Percentiles rank a stretch among this genome's conserved stretches.
These are phyloP conservation scores for Jacana jacana DNA, from an alignment of 2,113 vertebrate species.

Conservation along the genomic window DNA sequence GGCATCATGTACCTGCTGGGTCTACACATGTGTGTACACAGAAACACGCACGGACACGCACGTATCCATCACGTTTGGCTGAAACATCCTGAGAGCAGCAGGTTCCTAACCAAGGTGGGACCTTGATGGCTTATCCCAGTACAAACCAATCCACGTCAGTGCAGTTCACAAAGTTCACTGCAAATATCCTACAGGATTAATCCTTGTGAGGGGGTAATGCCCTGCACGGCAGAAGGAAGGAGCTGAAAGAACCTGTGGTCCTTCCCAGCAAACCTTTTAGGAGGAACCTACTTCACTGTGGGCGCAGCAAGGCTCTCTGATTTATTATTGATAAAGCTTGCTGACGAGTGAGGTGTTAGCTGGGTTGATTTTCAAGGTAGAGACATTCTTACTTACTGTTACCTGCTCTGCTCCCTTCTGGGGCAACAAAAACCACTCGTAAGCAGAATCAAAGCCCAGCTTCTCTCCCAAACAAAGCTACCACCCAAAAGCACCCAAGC, in stretches of 20 bases:
- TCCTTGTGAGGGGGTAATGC: not conserved
- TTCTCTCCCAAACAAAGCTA: not conserved
- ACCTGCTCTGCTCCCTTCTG: not conserved
- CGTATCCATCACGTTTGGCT: not conserved
- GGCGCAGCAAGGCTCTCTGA: not conserved
- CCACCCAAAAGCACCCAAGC: not conserved
- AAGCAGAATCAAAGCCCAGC: not conserved
- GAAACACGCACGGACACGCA: not conserved
- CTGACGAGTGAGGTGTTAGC: not conserved
- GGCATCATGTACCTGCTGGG: too few species aligned
- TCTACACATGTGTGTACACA: not conserved
- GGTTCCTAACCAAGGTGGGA: not conserved
- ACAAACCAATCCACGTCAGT: not conserved
- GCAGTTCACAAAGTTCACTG: not conserved
- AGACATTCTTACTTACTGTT: not conserved
- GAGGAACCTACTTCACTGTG: not conserved
- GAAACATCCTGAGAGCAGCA: not conserved
- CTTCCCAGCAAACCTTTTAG: not conserved
- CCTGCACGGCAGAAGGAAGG: not conserved
- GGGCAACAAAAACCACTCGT: not conserved
- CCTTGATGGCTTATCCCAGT: not conserved
- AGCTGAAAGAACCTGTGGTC: not conserved
- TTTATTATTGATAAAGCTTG: slow-evolving; percentile 20
- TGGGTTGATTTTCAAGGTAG: slow-evolving; percentile 26
- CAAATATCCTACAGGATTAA: not conserved